These are phyloP conservation scores for Steinernema hermaphroditum DNA, from an alignment of 2,888 invertebrate species.

Conservation along the genomic window DNA sequence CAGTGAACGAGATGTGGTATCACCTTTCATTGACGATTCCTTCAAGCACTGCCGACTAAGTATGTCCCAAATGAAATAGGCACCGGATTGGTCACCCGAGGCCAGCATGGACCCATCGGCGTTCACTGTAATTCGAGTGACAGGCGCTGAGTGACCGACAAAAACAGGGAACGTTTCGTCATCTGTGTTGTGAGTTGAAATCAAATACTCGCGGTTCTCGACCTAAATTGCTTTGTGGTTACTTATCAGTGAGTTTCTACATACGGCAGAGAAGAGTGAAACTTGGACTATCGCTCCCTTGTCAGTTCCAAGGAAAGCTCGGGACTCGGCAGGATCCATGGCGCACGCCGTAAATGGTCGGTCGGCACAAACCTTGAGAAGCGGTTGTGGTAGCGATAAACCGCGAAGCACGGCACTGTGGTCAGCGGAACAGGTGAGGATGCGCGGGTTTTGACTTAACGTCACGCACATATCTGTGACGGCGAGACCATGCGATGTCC, in stretches of 20 bases:
- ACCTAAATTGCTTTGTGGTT: background rate
- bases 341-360: constrained; percentile 52
- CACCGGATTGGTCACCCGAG: constrained; percentile 51
- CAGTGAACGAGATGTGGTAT: too few species aligned
- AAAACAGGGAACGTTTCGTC: constrained; percentile 16
- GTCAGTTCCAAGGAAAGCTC: constrained; percentile 54
- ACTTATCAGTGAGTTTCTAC: background rate
- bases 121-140: constrained; percentile 43
- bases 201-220: constrained; percentile 10
- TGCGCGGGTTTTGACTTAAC: constrained; percentile 45
- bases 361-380: constrained; percentile 51
- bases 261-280: constrained; percentile 36
- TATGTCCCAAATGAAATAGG: constrained; percentile 59
- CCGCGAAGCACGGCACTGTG: constrained; percentile 38
- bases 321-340: constrained; percentile 55
- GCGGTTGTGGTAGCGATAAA: constrained; percentile 30
- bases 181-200: constrained; percentile 18
- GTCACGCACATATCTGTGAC: constrained; percentile 50
- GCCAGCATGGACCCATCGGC: constrained; percentile 56
- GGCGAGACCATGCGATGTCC: constrained; percentile 51
- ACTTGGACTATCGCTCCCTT: constrained; percentile 53
- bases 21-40: constrained; percentile 39
- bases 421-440: constrained; percentile 51
- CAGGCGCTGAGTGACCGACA: constrained; percentile 28
- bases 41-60: constrained; percentile 55